Percentiles rank a stretch among this genome's conserved stretches.
phyloP scores from a whole-genome alignment of 2,113 vertebrate genomes.

The Glaucidium brasilianum region DNA sequence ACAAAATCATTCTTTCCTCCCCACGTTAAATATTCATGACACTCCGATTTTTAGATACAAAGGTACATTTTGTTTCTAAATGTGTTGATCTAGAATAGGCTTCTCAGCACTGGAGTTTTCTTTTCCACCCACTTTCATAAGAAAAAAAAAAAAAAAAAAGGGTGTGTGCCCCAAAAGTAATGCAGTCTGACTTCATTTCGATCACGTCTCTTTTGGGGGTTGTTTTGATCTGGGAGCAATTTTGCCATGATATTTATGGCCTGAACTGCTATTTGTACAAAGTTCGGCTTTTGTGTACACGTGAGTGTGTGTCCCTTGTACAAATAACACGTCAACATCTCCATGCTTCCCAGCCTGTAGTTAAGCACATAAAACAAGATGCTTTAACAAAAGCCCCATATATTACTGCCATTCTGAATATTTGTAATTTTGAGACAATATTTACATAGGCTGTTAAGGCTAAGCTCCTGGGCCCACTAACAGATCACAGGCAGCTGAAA shows the following conservation, averaged over 20 bases:
- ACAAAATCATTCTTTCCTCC: constrained; percentile 76
- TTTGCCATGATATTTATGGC: constrained; percentile 53
- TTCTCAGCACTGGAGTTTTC: constrained; percentile 49
- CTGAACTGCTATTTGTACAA: constrained; percentile 45
- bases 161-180: not conserved
- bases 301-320: constrained; percentile 25
- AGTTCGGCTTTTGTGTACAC: constrained; percentile 14
- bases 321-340: constrained; percentile 34
- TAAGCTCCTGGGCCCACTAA: constrained; percentile 13
- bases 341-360: not conserved
- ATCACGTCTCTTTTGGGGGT: constrained; percentile 28
- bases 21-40: constrained; percentile 77
- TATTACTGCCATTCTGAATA: constrained; percentile 61
- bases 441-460: constrained; percentile 47
- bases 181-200: constrained; percentile 16
- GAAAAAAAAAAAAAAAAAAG: not conserved
- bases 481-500: constrained; percentile 28
- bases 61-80: constrained; percentile 80
- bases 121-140: not conserved
- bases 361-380: constrained; percentile 60
- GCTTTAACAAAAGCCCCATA: constrained; percentile 55
- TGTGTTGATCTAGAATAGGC: constrained; percentile 64
- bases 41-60: constrained; percentile 75
- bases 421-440: constrained; percentile 64
- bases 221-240: constrained; percentile 57